A percentile compares a stretch with the other conserved stretches of the same genome.
These are phyloP conservation scores for Bombus fervidus DNA, from an alignment of 1,140 invertebrate species.

Conservation along the genomic window DNA sequence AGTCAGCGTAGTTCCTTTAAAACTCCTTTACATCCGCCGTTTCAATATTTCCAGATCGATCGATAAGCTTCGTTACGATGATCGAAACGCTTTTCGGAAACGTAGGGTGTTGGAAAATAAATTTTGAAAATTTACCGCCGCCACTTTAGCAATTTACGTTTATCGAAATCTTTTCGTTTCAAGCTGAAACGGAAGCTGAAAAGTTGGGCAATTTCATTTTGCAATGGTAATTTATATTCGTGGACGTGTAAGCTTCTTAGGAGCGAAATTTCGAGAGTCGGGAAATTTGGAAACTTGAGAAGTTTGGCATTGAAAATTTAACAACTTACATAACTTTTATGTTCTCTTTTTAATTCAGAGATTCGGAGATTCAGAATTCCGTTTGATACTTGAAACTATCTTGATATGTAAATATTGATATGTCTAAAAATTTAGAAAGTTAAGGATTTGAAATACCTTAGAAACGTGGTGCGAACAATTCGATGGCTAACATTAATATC, in stretches of 20 bases:
- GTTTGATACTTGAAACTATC: too few species aligned
- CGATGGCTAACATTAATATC: too few species aligned
- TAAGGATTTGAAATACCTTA: too few species aligned
- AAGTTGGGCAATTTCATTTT: not conserved
- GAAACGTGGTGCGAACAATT: too few species aligned
- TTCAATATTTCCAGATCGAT: not conserved
- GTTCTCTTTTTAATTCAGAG: too few species aligned
- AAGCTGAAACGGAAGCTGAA: not conserved
- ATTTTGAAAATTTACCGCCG: not conserved
- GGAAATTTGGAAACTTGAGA: not conserved
- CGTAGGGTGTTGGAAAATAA: rapidly evolving
- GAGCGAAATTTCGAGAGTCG: too few species aligned
- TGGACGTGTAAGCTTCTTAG: not conserved
- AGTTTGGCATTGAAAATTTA: not conserved
- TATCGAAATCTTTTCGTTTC: too few species aligned
- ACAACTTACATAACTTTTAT: too few species aligned
- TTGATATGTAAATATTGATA: too few species aligned
- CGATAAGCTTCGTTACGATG: not conserved
- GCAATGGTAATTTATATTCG: not conserved
- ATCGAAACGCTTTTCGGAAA: not conserved
- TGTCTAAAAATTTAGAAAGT: too few species aligned
- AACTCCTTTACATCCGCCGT: not conserved
- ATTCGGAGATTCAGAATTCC: too few species aligned
- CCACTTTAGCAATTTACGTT: not conserved
- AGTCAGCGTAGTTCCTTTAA: not conserved